A percentile compares a stretch with the other conserved stretches of the same genome.
phyloP scores from a whole-genome alignment of 30 jellyfish, hydroid and myxozoan species.

The Hydractinia echinata region DNA sequence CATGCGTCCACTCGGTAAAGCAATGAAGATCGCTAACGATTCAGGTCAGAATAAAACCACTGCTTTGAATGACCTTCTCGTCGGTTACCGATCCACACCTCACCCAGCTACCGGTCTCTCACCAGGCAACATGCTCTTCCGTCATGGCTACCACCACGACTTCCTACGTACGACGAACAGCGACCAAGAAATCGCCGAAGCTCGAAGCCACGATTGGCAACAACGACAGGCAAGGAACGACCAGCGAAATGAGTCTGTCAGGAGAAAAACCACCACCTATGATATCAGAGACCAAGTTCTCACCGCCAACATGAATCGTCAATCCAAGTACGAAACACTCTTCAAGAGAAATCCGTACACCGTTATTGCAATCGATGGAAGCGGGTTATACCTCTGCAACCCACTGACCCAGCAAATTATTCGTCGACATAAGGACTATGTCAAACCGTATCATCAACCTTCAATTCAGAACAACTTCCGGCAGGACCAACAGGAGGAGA shows the following conservation, averaged over 20 bases:
- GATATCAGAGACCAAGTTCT: not conserved
- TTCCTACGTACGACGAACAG: not conserved
- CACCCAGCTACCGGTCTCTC: not conserved
- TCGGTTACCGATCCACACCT: constrained; percentile 8
- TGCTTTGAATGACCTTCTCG: not conserved
- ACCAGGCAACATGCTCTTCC: not conserved
- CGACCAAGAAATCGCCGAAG: not conserved
- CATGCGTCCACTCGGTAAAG: constrained; percentile 17
- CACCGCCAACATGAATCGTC: too few relatives aligned
- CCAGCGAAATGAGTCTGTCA: not conserved
- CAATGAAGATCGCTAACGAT: constrained; percentile 18
- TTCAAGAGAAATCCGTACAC: too few relatives aligned
- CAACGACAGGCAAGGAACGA: not conserved
- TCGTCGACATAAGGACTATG: too few relatives aligned
- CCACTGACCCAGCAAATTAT: too few relatives aligned
- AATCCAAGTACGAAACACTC: too few relatives aligned
- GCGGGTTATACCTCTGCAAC: too few relatives aligned
- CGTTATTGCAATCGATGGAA: too few relatives aligned
- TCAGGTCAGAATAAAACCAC: not conserved
- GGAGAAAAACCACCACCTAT: not conserved
- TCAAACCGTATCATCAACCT: too few relatives aligned
- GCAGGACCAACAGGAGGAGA: too few relatives aligned
- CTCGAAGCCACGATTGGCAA: not conserved
- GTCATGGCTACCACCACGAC: not conserved
- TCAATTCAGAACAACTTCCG: too few relatives aligned